Conservation (phyloP, 2,888 invertebrate species). For the Cremastinae sp. region DNA sequence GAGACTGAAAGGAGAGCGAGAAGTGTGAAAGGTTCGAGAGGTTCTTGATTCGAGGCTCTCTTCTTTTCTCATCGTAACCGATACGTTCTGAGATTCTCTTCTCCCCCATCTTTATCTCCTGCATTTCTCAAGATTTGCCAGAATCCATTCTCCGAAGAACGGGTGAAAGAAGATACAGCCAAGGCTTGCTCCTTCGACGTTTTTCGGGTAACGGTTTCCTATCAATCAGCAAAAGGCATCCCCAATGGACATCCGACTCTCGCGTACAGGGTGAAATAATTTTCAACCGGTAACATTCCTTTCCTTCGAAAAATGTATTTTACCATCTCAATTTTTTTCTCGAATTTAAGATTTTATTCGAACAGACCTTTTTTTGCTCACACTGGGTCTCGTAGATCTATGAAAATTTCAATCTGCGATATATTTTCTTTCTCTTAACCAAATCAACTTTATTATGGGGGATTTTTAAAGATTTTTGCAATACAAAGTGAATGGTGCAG, state of each 20-base stretch:
- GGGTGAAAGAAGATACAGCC: neutral
- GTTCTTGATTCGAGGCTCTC: conserved; percentile 60
- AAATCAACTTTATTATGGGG: no score
- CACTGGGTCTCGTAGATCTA: no score
- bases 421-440: no score
- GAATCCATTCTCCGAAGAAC: conserved; percentile 25
- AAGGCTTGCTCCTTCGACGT: conserved; percentile 27
- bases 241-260: conserved; percentile 5
- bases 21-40: conserved; percentile 18
- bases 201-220: neutral
- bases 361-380: no score
- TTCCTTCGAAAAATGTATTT: no score
- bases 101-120: conserved; percentile 22
- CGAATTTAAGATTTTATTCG: no score
- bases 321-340: no score
- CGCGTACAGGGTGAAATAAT: neutral
- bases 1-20: conserved; percentile 30
- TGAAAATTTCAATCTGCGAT: no score
- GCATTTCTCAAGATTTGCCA: conserved; percentile 23
- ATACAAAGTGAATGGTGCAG: no score
- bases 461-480: no score
- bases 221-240: conserved; percentile 7
- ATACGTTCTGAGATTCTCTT: conserved; percentile 46
- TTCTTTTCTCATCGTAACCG: conserved; percentile 59
- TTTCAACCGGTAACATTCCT: neutral